These are phyloP conservation scores for Chlorodrepanis virens DNA, from an alignment of 2,113 vertebrate genomes.

Conservation along the genomic window DNA sequence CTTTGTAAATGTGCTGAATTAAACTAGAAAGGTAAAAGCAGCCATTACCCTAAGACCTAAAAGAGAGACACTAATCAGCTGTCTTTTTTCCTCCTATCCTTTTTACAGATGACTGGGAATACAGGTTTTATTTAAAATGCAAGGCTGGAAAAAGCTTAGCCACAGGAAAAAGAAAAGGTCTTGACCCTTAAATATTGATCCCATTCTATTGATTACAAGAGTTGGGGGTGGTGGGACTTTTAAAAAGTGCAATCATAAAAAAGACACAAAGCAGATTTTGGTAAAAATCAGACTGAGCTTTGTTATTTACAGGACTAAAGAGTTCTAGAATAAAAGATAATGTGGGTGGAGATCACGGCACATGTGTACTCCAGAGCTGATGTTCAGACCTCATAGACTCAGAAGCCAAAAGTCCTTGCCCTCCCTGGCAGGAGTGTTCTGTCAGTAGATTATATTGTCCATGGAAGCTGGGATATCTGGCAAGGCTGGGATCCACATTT, in stretches of 20 bases:
- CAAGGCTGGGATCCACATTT: not conserved
- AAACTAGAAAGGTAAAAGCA: slow-evolving; percentile 69
- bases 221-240: not conserved
- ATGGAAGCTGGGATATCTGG: not conserved
- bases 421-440: not conserved
- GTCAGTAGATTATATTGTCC: not conserved
- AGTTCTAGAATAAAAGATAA: not conserved
- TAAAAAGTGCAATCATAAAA: not conserved
- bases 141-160: slow-evolving; percentile 36
- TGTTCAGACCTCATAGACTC: not conserved
- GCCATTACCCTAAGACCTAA: slow-evolving; percentile 51
- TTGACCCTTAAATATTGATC: slow-evolving; percentile 55
- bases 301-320: not conserved
- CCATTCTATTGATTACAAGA: slow-evolving; percentile 28
- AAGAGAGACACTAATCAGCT: slow-evolving; percentile 49
- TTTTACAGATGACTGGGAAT: slow-evolving; percentile 8
- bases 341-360: not conserved
- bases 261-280: not conserved
- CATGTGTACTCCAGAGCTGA: not conserved
- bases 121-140: slow-evolving; percentile 15
- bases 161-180: slow-evolving; percentile 43
- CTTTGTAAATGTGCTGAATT: slow-evolving; percentile 69
- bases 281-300: not conserved
- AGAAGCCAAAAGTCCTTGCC: not conserved
- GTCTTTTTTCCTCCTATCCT: slow-evolving; percentile 15